A percentile compares a stretch with the other conserved stretches of the same genome.
phyloP scores from a whole-genome alignment of 2,888 invertebrate genomes.

The Agrochola lychnidis region DNA sequence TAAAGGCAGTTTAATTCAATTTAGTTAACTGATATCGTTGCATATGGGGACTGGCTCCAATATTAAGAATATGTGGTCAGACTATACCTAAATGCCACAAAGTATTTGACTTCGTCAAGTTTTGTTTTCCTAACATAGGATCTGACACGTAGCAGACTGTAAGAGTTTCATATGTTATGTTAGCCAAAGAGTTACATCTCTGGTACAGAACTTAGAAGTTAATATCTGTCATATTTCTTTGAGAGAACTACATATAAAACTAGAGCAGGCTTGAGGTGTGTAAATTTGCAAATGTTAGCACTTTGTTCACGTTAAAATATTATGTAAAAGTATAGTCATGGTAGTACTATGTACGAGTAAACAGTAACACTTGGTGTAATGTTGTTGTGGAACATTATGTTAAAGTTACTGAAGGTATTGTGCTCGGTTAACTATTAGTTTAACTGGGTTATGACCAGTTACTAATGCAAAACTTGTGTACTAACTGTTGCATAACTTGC shows the following conservation, averaged over 20 bases:
- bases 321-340: not conserved
- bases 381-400: slow-evolving; percentile 25
- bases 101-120: not conserved
- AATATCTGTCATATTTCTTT: not conserved
- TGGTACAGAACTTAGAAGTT: not conserved
- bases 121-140: not conserved
- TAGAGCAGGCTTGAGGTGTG: not conserved
- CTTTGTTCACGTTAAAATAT: slow-evolving; percentile 14
- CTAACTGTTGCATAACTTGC: slow-evolving; percentile 45
- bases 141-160: not conserved
- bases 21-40: not conserved
- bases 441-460: slow-evolving; percentile 54
- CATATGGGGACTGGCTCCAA: not conserved
- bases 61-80: not conserved
- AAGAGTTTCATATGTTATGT: not conserved
- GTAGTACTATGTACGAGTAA: slow-evolving; percentile 2
- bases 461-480: slow-evolving; percentile 50
- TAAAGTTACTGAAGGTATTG: slow-evolving; percentile 48
- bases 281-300: slow-evolving; percentile 8
- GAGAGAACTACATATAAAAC: not conserved
- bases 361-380: slow-evolving; percentile 8
- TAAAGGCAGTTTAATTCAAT: not conserved
- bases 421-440: slow-evolving; percentile 43
- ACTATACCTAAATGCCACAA: not conserved
- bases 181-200: not conserved